Evolutionary conservation across 2,113 vertebrate genomes (phyloP), one percentile per base, ranked within the genome.

Genomic region (Macquaria ambigua): DNA sequence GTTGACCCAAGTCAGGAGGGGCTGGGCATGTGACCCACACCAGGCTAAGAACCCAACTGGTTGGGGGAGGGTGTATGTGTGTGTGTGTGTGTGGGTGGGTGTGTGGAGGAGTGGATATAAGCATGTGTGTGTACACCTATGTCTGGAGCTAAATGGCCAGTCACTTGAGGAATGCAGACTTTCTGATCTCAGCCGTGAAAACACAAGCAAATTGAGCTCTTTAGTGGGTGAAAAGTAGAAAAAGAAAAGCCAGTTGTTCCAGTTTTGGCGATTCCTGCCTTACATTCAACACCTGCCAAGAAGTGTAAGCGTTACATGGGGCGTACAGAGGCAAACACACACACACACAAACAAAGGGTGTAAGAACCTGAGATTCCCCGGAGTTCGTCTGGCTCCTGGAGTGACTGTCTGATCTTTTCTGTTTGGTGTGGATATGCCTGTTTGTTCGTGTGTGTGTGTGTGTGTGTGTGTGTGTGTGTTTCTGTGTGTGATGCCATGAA

Each of bases 11-110:
- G 93, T 91, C 92, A 90, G 90, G 93, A 88, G 84, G 94, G 94
- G 95, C 71, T 79, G 94, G 82, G 83, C 94, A 95, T 95, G 92
- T 92, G 92, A 95, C 89, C 94, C 88, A 89, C 78, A 90, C 73
- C 81, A 79, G 85, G 89, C 55, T 3, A 2, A 87, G 63, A 89
- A 72, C 89, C 89, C 83, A 69, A 89, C 41, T 90, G 87, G 82
- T 25, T 79, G 83, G 91, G 91, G 90, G 87, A 77, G 83, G 81
- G 90, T 52, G 68, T 74, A 63, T 74, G 84, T 72, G 73, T 63
- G 48, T 52, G 18, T 18, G 77, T 74, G 76, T 81, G 85, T 87
- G 79, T 34, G 68, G 72, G 84, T 72, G 73, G 20, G 18, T 18
- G 77, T 74, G 76, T 81, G 50, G 79, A 18, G 72, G 23, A 46